Evolutionary conservation across 2,797 vertebrate genomes (phyloP).

Genomic region (Vultur gryphus): DNA sequence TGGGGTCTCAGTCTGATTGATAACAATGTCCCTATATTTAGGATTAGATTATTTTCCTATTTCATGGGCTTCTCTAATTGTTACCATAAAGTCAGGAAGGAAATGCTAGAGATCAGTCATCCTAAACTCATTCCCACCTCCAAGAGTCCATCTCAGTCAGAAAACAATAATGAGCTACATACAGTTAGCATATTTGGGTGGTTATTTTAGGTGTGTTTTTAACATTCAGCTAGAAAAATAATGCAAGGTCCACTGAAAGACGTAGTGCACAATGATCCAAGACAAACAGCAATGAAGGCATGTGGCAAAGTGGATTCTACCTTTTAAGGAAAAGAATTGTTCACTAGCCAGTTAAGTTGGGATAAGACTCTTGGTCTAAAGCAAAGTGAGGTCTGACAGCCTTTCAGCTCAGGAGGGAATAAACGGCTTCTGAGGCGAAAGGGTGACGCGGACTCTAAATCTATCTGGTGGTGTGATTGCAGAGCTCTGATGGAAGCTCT

Average conservation of each 20-base stretch:
- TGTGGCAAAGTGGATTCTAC: not conserved
- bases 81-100: not conserved
- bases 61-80: not conserved
- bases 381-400: constrained; percentile 15
- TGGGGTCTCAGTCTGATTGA: not conserved
- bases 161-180: not conserved
- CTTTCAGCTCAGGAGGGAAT: constrained; percentile 34
- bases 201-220: not conserved
- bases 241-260: not conserved
- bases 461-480: constrained; percentile 33
- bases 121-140: not conserved
- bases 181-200: not conserved
- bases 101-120: not conserved
- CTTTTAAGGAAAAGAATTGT: not conserved
- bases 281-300: not conserved
- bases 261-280: not conserved
- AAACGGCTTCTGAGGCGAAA: constrained; percentile 37
- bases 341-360: not conserved
- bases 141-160: not conserved
- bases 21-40: not conserved
- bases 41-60: not conserved
- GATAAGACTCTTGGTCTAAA: not conserved
- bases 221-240: not conserved
- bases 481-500: constrained; percentile 24
- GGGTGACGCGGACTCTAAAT: constrained; percentile 1